Percentiles rank a stretch among this genome's conserved stretches.
Evolutionary conservation across 2,113 vertebrate genomes (phyloP).

Genomic region (Cyanistes caeruleus): DNA sequence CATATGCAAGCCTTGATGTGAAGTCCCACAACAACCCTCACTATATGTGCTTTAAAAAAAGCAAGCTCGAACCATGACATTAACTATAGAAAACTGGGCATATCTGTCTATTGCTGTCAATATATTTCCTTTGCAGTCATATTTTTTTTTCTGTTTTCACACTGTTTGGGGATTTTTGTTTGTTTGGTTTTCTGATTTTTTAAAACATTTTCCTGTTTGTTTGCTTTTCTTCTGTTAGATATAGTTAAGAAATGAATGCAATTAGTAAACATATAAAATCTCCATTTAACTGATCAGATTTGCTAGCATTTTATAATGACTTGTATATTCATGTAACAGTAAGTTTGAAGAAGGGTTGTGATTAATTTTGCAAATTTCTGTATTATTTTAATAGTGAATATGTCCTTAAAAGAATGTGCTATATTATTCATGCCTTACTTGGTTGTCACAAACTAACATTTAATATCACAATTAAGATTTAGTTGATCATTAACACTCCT

Average conservation of each 20-base stretch:
- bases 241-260: background rate
- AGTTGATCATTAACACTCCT: background rate
- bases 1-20: background rate
- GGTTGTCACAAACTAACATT: background rate
- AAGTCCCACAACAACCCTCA: background rate
- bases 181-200: background rate
- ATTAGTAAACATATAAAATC: background rate
- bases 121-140: background rate
- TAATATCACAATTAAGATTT: background rate
- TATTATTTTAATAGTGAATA: background rate
- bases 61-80: background rate
- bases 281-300: background rate
- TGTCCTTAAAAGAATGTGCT: background rate
- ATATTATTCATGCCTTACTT: background rate
- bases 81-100: background rate
- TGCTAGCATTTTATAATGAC: background rate
- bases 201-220: background rate
- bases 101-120: background rate
- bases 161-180: background rate
- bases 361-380: background rate
- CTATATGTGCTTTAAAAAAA: fast-evolving
- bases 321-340: background rate
- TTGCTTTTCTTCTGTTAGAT: background rate
- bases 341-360: background rate
- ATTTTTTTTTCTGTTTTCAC: background rate